phyloP scores from a whole-genome alignment of 1,140 invertebrate genomes.

The Camponotus vicinus region DNA sequence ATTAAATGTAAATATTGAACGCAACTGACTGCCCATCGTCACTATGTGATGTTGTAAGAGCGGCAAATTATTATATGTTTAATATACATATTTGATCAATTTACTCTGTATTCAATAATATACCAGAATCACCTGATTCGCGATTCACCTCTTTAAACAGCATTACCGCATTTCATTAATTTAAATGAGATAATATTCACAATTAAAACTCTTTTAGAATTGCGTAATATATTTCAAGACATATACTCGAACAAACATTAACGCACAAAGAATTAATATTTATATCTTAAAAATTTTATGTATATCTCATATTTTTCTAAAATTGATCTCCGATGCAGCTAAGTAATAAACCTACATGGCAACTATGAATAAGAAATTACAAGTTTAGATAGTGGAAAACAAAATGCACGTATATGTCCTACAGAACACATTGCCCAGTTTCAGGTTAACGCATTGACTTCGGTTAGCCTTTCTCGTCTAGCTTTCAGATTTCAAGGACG shows the following conservation, averaged over 20 bases:
- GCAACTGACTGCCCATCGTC: constrained; percentile 26
- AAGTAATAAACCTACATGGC: no score
- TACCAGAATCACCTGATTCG: constrained; percentile 21
- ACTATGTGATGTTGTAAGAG: constrained; percentile 51
- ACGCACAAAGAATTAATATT: not conserved
- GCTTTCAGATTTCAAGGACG: constrained; percentile 33
- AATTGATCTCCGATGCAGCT: not conserved
- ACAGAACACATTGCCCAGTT: not conserved
- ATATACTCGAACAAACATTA: not conserved
- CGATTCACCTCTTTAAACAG: constrained; percentile 30
- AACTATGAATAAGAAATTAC: not conserved
- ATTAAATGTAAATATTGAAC: constrained; percentile 59
- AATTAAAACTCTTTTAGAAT: constrained; percentile 29
- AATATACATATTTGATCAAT: constrained; percentile 62
- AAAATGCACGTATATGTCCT: not conserved
- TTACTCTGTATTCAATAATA: constrained; percentile 47
- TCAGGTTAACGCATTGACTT: not conserved
- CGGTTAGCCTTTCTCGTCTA: constrained; percentile 26
- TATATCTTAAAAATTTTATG: not conserved
- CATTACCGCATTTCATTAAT: constrained; percentile 47
- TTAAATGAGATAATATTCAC: constrained; percentile 29
- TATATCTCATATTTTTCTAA: not conserved
- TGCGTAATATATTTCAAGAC: not conserved
- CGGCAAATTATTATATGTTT: constrained; percentile 57
- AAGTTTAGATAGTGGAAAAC: not conserved